These are phyloP conservation scores for Eremobia ochroleuca DNA, from an alignment of 2,888 invertebrate genomes.

Conservation along the genomic window DNA sequence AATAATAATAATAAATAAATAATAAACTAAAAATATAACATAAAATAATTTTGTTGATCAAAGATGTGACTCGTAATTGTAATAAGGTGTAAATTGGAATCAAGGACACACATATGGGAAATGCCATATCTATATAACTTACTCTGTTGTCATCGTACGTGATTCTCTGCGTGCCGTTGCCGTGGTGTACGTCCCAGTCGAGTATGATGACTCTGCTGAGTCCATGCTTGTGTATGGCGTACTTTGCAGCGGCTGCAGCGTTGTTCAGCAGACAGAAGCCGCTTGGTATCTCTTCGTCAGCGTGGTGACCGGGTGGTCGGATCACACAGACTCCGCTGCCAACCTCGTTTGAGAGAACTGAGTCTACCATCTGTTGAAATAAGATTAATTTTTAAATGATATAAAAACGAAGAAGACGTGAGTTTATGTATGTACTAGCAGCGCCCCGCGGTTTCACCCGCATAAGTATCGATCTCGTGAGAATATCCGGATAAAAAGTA, in stretches of 20 bases:
- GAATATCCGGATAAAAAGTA: too few species aligned
- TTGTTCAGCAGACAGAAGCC: conserved; percentile 98
- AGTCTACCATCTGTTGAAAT: conserved; percentile 91
- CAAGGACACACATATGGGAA: too few species aligned
- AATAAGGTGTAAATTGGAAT: too few species aligned
- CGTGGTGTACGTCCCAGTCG: conserved; percentile 99
- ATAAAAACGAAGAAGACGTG: not conserved
- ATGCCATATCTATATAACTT: conserved; percentile 11
- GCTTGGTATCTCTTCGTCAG: conserved; percentile 93
- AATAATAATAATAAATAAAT: too few species aligned
- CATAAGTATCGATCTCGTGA: too few species aligned
- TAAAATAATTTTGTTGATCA: too few species aligned
- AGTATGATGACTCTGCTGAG: conserved; percentile 93
- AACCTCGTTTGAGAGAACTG: conserved; percentile 92
- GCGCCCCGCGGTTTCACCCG: too few species aligned
- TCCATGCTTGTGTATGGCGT: conserved; percentile 92
- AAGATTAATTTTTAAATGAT: conserved; percentile 10
- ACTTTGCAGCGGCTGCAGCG: conserved; percentile 95
- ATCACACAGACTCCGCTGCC: conserved; percentile 95
- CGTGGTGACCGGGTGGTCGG: conserved; percentile 98
- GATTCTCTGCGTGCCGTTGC: conserved; percentile 97
- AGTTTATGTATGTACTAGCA: too few species aligned
- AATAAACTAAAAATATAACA: too few species aligned
- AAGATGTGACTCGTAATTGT: too few species aligned
- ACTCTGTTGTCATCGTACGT: conserved; percentile 93